Evolutionary conservation across 1,140 invertebrate species (phyloP), one percentile per base, ranked within the genome.

Genomic region (Drosophila obscura): DNA sequence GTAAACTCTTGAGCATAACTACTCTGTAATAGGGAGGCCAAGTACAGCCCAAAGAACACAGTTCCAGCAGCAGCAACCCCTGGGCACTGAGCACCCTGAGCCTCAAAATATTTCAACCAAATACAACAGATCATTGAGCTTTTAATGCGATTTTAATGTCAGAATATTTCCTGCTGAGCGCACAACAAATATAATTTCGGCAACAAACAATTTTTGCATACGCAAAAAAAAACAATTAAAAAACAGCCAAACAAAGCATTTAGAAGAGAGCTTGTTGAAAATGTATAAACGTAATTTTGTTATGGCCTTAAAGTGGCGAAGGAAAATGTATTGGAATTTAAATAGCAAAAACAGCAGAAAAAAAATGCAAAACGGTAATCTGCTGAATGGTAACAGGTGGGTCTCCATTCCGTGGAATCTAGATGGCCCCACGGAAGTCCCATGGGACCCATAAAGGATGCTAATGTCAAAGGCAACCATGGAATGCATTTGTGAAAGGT

Each of bases 101-200:
- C 35, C 35, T 39, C 4, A 13, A 63, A 60, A 50, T 67, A 39
- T 22, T 46, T 51, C 15, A 19, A 64, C 55, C 77, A 57, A 61
- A 85, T 71, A 84, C 67, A 87, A 69, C 80, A 87, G 83, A 83
- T 88, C 79, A 80, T 80, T 87, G 83, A 88, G 83, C 83, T 83
- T 73, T 88, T 88, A 88, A 88, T 88, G 59, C 57, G 79, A 67
- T 80, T 88, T 88, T 88, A 88, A 88, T 88, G 83, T 71, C 79
- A 72, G 82, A 66, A 50, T 61, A 81, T 71, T 84, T 84, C 77
- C 81, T 77, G 77, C 73, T 63, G 63, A 52, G 65, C 24, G 52
- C 50, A 73, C 44, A 84, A 69, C 51, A 53, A 84, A 64, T 35
- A 68, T 55, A 74, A 62, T 65, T 74, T 58, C 19, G 9, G 45